A percentile compares a stretch with the other conserved stretches of the same genome.
These are phyloP conservation scores for Phymatocera aterrima DNA, from an alignment of 2,888 invertebrate genomes.

Conservation along the genomic window DNA sequence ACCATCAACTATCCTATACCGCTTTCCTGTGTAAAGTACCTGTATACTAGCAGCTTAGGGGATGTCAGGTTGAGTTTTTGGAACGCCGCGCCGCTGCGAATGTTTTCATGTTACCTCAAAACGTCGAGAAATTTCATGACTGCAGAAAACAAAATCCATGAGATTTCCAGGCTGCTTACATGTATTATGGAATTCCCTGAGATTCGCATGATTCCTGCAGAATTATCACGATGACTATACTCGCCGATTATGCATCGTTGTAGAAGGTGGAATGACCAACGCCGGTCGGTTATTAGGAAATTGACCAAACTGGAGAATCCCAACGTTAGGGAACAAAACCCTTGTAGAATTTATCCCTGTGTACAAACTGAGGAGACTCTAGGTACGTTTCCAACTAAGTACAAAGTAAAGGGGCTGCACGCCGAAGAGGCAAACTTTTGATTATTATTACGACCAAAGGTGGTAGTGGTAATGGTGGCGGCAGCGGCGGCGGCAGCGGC, in stretches of 20 bases:
- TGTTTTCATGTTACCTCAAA: too few species aligned
- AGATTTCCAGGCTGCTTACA: background rate
- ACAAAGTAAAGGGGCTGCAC: constrained; percentile 8
- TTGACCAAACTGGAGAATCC: constrained; percentile 25
- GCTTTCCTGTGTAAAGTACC: too few species aligned
- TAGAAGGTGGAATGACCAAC: too few species aligned
- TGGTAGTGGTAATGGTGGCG: background rate
- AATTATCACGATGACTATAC: too few species aligned
- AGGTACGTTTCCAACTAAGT: too few species aligned
- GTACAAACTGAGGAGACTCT: too few species aligned
- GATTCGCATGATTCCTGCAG: too few species aligned
- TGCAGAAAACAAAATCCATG: background rate
- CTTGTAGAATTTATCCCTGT: background rate
- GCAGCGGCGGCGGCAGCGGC: background rate
- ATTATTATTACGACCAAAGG: constrained; percentile 14
- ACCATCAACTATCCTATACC: background rate
- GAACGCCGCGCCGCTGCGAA: background rate
- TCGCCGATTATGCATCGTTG: too few species aligned
- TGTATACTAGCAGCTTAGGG: background rate
- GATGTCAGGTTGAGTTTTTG: too few species aligned
- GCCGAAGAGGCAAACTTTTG: background rate
- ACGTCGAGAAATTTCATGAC: background rate
- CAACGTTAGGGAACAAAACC: background rate
- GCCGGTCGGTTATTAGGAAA: background rate
- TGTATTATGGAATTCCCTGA: too few species aligned